These are phyloP conservation scores for Diploscapter pachys DNA, from an alignment of 1,140 invertebrate genomes.

Conservation along the genomic window DNA sequence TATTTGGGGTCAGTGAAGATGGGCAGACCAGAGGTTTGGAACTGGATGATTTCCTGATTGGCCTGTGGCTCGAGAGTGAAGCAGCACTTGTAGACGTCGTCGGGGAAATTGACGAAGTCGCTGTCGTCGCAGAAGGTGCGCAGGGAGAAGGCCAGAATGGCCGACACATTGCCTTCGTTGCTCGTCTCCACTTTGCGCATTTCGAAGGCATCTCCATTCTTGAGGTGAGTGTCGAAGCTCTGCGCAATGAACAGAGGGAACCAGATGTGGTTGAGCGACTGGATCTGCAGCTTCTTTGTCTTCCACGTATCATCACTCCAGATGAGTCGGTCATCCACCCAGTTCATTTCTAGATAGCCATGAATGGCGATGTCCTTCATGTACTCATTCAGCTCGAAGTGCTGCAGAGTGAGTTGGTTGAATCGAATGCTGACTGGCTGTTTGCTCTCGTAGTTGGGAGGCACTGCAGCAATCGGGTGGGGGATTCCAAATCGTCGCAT, in stretches of 20 bases:
- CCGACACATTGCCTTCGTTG: slow-evolving; percentile 51
- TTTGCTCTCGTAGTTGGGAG: slow-evolving; percentile 43
- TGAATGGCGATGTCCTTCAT: slow-evolving; percentile 54
- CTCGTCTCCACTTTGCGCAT: slow-evolving; percentile 48
- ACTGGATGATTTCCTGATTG: slow-evolving; percentile 52
- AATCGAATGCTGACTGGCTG: slow-evolving; percentile 39
- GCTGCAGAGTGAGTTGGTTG: slow-evolving; percentile 51
- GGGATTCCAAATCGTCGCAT: slow-evolving; percentile 38
- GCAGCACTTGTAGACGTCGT: slow-evolving; percentile 58
- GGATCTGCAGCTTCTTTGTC: slow-evolving; percentile 49
- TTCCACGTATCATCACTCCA: slow-evolving; percentile 54
- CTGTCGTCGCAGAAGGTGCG: slow-evolving; percentile 57
- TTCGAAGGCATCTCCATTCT: slow-evolving; percentile 55
- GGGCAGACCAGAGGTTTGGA: slow-evolving; percentile 48
- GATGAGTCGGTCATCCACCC: slow-evolving; percentile 47
- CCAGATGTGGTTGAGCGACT: slow-evolving; percentile 50
- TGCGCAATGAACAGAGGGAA: slow-evolving; percentile 48
- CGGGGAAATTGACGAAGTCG: slow-evolving; percentile 54
- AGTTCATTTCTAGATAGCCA: slow-evolving; percentile 52
- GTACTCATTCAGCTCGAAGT: slow-evolving; percentile 58
- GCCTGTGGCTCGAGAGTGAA: slow-evolving; percentile 53
- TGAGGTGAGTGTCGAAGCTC: slow-evolving; percentile 40
- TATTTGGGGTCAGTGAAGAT: slow-evolving; percentile 58
- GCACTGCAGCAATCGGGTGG: slow-evolving; percentile 53
- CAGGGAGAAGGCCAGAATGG: slow-evolving; percentile 49